Base-by-base conservation (phyloP, 2,113 vertebrate species). In the Acrocephalus arundinaceus region DNA sequence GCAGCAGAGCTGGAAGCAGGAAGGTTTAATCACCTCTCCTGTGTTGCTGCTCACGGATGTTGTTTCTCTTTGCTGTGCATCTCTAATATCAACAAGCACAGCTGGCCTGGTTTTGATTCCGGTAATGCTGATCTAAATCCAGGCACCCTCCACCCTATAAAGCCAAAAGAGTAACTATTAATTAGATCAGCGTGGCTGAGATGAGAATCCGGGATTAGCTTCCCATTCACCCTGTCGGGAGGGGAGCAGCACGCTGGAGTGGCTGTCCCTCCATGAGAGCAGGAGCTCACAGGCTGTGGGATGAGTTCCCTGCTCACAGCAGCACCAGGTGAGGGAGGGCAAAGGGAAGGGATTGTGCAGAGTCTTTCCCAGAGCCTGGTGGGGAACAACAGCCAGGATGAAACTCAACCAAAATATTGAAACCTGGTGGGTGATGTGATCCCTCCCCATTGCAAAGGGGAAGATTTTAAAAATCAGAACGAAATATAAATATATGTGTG, bases 141-240 rank as follows among this genome's bases (percentile, higher is more conserved):
- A 86, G 84, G 66, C 73, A 74, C 39, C 52, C 57, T 78, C 80
- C 35, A 57, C 62, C 52, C 85, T 43, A 16, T 14, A 81, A 91
- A 94, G 80, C 73, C 87, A 17, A 63, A 89, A 74, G 89, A 94
- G 91, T 81, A 52, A 37, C n/a, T 94, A 67, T 89, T 95, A 87
- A 94, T 96, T 92, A 96, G 91, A 95, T 95, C 91, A 90, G 41
- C 1, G 46, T 63, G 75, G 72, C 68, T 83, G 68, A 80, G 90
- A 90, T 55, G 76, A 84, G 90, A 96, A 97, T 93, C 90, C 37
- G 43, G 94, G 94, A 94, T 95, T 95, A 96, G 88, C 94, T 95
- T 66, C 68, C 35, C 51, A 43, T 73, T 96, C 85, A 96, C 94
- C 92, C 83, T 1, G 4, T 2, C 0, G 8, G 51, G 85, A 83